Evolutionary conservation across 1,140 invertebrate species (phyloP), one percentile per base, ranked within the genome.

Genomic region (Mycetomoellerius zeteki): DNA sequence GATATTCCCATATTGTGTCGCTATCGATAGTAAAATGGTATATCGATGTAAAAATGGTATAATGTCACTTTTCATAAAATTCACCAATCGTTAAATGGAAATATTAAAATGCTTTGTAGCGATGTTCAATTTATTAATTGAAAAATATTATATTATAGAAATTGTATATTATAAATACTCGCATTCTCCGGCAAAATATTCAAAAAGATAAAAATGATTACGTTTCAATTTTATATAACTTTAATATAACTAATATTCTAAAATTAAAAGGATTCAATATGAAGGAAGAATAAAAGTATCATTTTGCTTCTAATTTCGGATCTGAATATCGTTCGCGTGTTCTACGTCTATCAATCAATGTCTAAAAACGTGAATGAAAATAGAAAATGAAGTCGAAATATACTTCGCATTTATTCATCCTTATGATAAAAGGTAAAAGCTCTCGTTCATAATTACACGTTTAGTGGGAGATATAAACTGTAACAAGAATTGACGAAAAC

Each of bases 401-500:
- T 60, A 84, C 80, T 33, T 84, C 2, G 69, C 16, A 73, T 73
- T 82, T 73, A 73, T 47, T 24, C 52, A 54, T 19, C 4, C 43
- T 84, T 50, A 43, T 50, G 54, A 6, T 24, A 27, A 62, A 60
- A 71, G 56, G 12, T 73, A 27, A 71, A 60, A 84, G 80, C 69
- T 50, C 69, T 60, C 69, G 54, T 12, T 3, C 37, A 27, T 84
- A 84, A 84, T 50, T 60, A 67, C 37, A 19, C 69, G 69, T 69
- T 73, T 84, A 73, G 27, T 27, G 54, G 54, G 21, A 56, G 27
- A 14, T 75, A 60, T 82, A 60, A 73, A 73, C n/a, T 84, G 37
- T 43, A 84, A 84, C 67, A 30, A 75, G 80, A 43, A 75, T 75
- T 75, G 80, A 84, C 69, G 54, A 69, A 37, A 47, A 75, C 1